Conservation (phyloP, 1,140 invertebrate genomes). For the Drosophila eugracilis region DNA sequence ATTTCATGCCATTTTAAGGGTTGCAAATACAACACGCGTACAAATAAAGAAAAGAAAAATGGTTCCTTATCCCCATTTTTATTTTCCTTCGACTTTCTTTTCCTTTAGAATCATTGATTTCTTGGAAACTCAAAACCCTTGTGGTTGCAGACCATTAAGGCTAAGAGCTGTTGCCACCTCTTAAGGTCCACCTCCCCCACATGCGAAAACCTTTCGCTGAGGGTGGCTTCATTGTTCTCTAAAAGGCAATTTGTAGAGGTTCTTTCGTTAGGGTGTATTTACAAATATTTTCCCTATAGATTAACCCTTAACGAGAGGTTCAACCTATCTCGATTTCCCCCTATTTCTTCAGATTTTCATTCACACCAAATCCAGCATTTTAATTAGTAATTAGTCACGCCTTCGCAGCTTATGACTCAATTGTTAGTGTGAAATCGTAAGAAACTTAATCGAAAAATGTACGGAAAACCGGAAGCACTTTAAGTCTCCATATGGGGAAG, state of each 20-base stretch:
- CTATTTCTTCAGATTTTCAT: slow-evolving; percentile 8
- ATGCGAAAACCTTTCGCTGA: slow-evolving; percentile 5
- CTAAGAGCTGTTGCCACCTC: slow-evolving; percentile 52
- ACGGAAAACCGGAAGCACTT: slow-evolving; percentile 49
- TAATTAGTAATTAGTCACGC: slow-evolving; percentile 77
- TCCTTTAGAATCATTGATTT: slow-evolving; percentile 39
- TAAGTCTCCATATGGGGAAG: slow-evolving; percentile 19
- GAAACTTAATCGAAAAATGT: slow-evolving; percentile 60
- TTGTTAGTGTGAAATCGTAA: slow-evolving; percentile 40
- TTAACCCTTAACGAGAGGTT: slow-evolving; percentile 26
- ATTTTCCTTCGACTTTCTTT: slow-evolving; percentile 26
- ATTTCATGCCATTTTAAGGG: slow-evolving; percentile 46
- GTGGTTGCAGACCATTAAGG: slow-evolving; percentile 44
- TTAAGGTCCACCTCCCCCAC: slow-evolving; percentile 14
- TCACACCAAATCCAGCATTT: slow-evolving; percentile 61
- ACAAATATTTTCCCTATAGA: slow-evolving; percentile 60
- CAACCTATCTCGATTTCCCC: slow-evolving; percentile 10
- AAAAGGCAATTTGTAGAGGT: slow-evolving; percentile 45
- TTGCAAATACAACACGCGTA: slow-evolving; percentile 45
- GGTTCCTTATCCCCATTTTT: slow-evolving; percentile 16
- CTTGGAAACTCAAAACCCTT: slow-evolving; percentile 45
- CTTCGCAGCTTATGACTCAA: slow-evolving; percentile 58
- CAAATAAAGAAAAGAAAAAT: slow-evolving; percentile 45
- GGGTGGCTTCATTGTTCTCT: slow-evolving; percentile 47
- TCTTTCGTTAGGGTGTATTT: slow-evolving; percentile 45